A percentile compares a stretch with the other conserved stretches of the same genome.
These are phyloP conservation scores for Oophaga sylvatica DNA, from an alignment of 2,797 vertebrate species.

Conservation along the genomic window DNA sequence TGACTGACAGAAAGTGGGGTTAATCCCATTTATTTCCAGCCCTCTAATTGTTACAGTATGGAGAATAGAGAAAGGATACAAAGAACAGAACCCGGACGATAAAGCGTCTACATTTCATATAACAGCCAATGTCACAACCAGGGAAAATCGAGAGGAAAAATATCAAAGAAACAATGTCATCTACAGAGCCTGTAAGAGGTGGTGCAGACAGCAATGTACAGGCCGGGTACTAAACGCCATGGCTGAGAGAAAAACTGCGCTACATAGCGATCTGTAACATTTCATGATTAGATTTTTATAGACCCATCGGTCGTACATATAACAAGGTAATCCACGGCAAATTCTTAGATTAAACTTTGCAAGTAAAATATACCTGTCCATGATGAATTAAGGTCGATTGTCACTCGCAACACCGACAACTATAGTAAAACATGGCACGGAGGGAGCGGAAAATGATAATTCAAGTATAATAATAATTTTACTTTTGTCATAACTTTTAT, in stretches of 20 bases:
- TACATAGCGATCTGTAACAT: slow-evolving; percentile 4
- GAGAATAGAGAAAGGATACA: slow-evolving; percentile 12
- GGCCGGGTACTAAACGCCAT: background rate
- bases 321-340: background rate
- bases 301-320: background rate
- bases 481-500: too few species aligned
- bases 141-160: background rate
- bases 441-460: background rate
- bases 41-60: slow-evolving; percentile 41
- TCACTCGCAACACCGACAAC: background rate
- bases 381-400: background rate
- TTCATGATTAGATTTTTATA: slow-evolving; percentile 8
- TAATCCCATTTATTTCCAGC: slow-evolving; percentile 39
- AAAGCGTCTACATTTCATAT: slow-evolving; percentile 20
- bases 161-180: background rate
- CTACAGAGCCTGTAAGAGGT: background rate
- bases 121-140: slow-evolving; percentile 6
- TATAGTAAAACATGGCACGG: background rate
- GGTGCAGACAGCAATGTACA: slow-evolving; percentile 8
- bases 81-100: slow-evolving; percentile 22
- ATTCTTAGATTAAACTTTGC: background rate
- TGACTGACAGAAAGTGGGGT: slow-evolving; percentile 26
- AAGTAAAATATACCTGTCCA: background rate
- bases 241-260: background rate
- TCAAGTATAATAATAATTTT: too few species aligned